Conservation (phyloP, 2,888 invertebrate genomes). For the Volucella zonaria region DNA sequence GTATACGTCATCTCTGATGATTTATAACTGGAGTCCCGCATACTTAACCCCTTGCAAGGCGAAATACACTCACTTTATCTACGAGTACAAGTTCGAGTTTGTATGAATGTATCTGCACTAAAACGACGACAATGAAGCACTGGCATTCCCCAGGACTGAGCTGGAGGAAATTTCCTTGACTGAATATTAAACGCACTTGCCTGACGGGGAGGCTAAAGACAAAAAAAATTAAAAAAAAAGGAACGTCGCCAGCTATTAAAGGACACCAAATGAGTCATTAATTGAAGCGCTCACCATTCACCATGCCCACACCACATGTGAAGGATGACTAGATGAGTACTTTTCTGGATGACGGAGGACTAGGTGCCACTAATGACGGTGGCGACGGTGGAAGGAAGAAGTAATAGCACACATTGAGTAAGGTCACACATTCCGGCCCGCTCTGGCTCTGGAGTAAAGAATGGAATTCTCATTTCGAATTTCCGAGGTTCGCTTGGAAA, state of each 20-base stretch:
- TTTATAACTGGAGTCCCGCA: slow-evolving; percentile 55
- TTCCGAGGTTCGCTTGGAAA: slow-evolving; percentile 29
- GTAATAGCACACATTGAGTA: slow-evolving; percentile 52
- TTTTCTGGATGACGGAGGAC: neutral
- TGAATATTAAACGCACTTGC: slow-evolving; percentile 38
- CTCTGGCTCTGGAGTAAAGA: slow-evolving; percentile 17
- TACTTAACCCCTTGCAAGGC: slow-evolving; percentile 66
- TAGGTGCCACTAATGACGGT: neutral
- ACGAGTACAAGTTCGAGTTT: neutral
- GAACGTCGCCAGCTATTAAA: slow-evolving; percentile 68
- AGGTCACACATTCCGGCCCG: slow-evolving; percentile 64
- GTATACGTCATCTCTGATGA: slow-evolving; percentile 66
- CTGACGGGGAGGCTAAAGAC: neutral
- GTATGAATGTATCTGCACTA: slow-evolving; percentile 1
- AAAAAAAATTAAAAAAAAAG: slow-evolving; percentile 14
- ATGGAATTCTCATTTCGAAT: slow-evolving; percentile 58
- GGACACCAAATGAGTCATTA: slow-evolving; percentile 73
- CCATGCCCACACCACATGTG: slow-evolving; percentile 71
- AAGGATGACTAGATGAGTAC: slow-evolving; percentile 31
- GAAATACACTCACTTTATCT: slow-evolving; percentile 13
- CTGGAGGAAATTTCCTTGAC: slow-evolving; percentile 44
- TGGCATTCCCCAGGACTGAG: slow-evolving; percentile 55
- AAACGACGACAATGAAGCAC: slow-evolving; percentile 15
- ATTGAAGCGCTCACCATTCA: slow-evolving; percentile 69
- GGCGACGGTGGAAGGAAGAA: neutral